A percentile compares a stretch with the other conserved stretches of the same genome.
These are phyloP conservation scores for Xiphias gladius DNA, from an alignment of 2,113 vertebrate genomes.

Conservation along the genomic window DNA sequence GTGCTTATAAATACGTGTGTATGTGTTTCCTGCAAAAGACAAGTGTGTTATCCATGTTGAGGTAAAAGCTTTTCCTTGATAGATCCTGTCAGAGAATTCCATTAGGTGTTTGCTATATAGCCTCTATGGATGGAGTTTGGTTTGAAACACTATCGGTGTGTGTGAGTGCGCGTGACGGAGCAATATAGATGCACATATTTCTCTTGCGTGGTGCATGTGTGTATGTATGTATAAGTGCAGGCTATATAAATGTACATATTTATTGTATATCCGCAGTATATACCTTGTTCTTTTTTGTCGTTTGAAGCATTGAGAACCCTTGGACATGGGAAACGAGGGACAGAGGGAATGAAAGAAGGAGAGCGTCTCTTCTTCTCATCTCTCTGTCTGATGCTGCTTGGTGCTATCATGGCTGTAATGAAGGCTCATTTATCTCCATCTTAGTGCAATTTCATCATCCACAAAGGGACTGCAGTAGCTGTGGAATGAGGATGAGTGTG, in stretches of 20 bases:
- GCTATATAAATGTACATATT: conserved; percentile 74
- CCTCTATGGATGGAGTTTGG: conserved; percentile 53
- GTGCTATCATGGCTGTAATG: conserved; percentile 77
- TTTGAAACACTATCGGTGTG: conserved; percentile 57
- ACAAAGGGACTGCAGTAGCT: conserved; percentile 66
- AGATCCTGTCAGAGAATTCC: conserved; percentile 70
- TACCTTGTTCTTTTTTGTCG: conserved; percentile 60
- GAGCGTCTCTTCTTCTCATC: conserved; percentile 39
- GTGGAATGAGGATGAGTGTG: conserved; percentile 61
- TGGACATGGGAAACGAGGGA: conserved; percentile 56
- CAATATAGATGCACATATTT: conserved; percentile 80
- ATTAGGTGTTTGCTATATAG: conserved; percentile 62
- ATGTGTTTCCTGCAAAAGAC: conserved; percentile 34
- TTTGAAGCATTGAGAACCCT: conserved; percentile 51
- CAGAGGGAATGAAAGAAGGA: conserved; percentile 36
- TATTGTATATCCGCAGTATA: conserved; percentile 33
- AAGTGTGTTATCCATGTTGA: conserved; percentile 60
- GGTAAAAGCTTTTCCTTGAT: conserved; percentile 72
- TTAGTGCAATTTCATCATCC: conserved; percentile 78
- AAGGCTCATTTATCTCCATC: conserved; percentile 84
- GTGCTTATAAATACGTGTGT: conserved; percentile 27
- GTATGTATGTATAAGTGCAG: conserved; percentile 18
- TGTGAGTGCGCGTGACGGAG: conserved; percentile 52
- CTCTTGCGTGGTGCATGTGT: conserved; percentile 30
- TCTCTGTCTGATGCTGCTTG: conserved; percentile 55